A percentile compares a stretch with the other conserved stretches of the same genome.
These are phyloP conservation scores for Peromyscus nudipes DNA, from an alignment of 2,797 vertebrate species.

Conservation along the genomic window DNA sequence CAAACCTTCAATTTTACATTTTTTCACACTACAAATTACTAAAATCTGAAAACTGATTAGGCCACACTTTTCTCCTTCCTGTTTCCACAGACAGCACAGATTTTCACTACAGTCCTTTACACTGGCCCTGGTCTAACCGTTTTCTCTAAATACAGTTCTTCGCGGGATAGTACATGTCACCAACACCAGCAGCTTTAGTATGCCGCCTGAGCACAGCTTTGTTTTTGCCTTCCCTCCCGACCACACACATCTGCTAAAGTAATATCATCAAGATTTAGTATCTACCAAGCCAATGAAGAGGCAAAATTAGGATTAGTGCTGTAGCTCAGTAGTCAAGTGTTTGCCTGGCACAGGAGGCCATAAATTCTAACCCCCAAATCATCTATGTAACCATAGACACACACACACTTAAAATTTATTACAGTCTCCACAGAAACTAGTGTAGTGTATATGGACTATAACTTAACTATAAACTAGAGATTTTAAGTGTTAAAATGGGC, in stretches of 20 bases:
- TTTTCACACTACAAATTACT: not conserved
- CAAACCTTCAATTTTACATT: constrained; percentile 43
- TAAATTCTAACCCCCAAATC: not conserved
- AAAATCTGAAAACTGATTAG: constrained; percentile 35
- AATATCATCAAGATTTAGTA: not conserved
- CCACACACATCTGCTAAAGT: not conserved
- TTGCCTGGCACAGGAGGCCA: not conserved
- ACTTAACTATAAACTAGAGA: not conserved
- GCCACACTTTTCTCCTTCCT: not conserved
- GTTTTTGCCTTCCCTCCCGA: not conserved
- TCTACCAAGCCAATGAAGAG: not conserved
- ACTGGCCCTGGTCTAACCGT: not conserved
- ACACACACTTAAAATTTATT: not conserved
- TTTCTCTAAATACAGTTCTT: not conserved
- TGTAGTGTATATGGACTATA: not conserved
- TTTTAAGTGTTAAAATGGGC: not conserved
- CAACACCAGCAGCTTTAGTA: not conserved
- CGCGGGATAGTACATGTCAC: not conserved
- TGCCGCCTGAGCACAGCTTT: not conserved
- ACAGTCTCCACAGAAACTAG: not conserved
- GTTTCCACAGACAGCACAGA: not conserved
- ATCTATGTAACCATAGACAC: not conserved
- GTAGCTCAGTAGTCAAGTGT: not conserved
- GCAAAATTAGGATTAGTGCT: not conserved
- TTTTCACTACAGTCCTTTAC: not conserved